A percentile compares a stretch with the other conserved stretches of the same genome.
Conservation (phyloP, 1,140 invertebrate genomes). For the Drosophila kanapiae region DNA sequence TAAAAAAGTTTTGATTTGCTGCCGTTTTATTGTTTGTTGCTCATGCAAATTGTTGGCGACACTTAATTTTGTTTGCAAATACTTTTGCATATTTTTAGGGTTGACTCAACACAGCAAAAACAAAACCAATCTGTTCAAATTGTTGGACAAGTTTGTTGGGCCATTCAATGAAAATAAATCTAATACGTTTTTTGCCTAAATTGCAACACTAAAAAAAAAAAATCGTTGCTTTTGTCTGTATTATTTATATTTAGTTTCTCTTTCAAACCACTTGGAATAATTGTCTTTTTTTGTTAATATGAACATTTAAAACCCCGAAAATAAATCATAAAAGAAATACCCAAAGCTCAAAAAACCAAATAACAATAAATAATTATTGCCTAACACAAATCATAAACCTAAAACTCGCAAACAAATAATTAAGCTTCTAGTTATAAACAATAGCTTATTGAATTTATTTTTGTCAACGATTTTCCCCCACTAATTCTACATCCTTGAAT, state of each 20-base stretch:
- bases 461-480: constrained; percentile 22
- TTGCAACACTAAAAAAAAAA: background rate
- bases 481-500: constrained; percentile 2
- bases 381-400: too few species aligned
- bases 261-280: background rate
- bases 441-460: constrained; percentile 21
- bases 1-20: constrained; percentile 46
- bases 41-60: constrained; percentile 71
- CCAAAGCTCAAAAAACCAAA: background rate
- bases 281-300: too few species aligned
- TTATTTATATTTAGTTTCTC: too few species aligned
- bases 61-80: constrained; percentile 77
- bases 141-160: constrained; percentile 48
- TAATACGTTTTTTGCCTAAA: constrained; percentile 6
- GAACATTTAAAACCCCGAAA: too few species aligned
- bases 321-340: background rate
- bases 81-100: constrained; percentile 70
- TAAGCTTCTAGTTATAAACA: background rate
- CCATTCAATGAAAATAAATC: constrained; percentile 17
- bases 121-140: constrained; percentile 31
- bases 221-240: background rate
- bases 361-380: background rate
- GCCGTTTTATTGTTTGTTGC: constrained; percentile 43
- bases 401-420: background rate
- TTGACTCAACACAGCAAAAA: constrained; percentile 49